phyloP scores from a whole-genome alignment of 2,113 vertebrate genomes.

The Takifugu flavidus region DNA sequence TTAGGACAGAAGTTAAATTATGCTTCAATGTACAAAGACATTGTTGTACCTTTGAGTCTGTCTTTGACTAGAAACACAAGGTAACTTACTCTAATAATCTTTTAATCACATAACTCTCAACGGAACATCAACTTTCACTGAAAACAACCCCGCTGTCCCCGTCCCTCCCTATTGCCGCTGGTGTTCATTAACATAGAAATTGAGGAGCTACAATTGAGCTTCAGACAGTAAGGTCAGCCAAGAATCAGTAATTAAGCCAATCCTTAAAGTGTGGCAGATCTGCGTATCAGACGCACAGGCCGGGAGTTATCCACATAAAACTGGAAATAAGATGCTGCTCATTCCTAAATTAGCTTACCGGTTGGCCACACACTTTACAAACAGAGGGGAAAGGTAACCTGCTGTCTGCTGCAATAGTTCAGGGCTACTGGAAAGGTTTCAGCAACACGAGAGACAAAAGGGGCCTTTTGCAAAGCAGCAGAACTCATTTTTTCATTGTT shows the following conservation, averaged over 20 bases:
- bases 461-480: slow-evolving; percentile 24
- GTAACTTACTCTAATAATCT: slow-evolving; percentile 39
- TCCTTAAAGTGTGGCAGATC: slow-evolving; percentile 59
- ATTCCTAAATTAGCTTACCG: slow-evolving; percentile 48
- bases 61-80: slow-evolving; percentile 34
- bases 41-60: slow-evolving; percentile 4
- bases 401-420: no score
- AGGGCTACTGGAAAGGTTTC: slow-evolving; percentile 17
- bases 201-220: slow-evolving; percentile 69
- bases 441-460: slow-evolving; percentile 44
- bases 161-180: slow-evolving; percentile 52
- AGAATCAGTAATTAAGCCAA: slow-evolving; percentile 70
- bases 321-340: slow-evolving; percentile 61
- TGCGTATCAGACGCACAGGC: slow-evolving; percentile 49
- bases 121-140: slow-evolving; percentile 52
- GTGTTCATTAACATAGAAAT: slow-evolving; percentile 75
- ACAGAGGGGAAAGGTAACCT: no score
- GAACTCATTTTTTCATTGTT: slow-evolving; percentile 46
- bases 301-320: slow-evolving; percentile 50
- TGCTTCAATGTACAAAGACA: no score
- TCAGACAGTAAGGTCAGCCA: slow-evolving; percentile 73
- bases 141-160: slow-evolving; percentile 47
- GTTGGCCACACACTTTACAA: slow-evolving; percentile 22
- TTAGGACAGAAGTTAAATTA: no score
- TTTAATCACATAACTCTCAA: slow-evolving; percentile 43